Conservation (phyloP, 2,113 vertebrate genomes). For the Callaeas wilsoni region DNA sequence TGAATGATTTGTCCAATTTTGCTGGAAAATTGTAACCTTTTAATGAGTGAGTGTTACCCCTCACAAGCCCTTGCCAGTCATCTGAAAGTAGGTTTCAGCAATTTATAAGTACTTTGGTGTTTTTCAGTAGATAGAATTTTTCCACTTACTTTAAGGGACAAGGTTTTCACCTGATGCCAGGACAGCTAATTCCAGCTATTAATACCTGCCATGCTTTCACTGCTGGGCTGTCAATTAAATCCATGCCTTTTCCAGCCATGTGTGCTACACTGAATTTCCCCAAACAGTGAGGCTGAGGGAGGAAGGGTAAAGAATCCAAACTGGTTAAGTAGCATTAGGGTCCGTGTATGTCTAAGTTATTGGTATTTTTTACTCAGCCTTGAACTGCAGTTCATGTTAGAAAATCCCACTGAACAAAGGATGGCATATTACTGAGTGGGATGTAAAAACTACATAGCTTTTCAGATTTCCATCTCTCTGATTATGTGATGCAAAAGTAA, state of each 20-base stretch:
- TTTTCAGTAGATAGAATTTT: not conserved
- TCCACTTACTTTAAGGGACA: not conserved
- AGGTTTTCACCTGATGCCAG: not conserved
- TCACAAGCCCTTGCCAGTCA: not conserved
- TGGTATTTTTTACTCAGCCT: not conserved
- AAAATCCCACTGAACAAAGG: not conserved
- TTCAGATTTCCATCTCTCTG: not conserved
- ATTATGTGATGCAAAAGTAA: not conserved
- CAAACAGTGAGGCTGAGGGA: not conserved
- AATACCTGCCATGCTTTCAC: not conserved
- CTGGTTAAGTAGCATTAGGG: not conserved
- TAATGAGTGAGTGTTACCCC: not conserved
- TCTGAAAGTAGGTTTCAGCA: not conserved
- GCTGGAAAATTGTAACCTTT: conserved; percentile 55
- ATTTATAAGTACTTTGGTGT: not conserved
- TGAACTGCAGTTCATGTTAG: not conserved
- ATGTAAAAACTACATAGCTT: not conserved
- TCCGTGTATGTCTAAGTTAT: not conserved
- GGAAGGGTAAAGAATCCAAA: not conserved
- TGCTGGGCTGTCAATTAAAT: not conserved
- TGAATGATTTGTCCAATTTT: not conserved
- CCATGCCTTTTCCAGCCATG: not conserved
- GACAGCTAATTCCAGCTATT: not conserved
- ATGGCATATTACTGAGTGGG: not conserved
- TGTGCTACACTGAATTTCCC: not conserved